A percentile compares a stretch with the other conserved stretches of the same genome.
These are phyloP conservation scores for Caenorhabditis macrosperma DNA, from an alignment of 2,888 invertebrate genomes.

Conservation along the genomic window DNA sequence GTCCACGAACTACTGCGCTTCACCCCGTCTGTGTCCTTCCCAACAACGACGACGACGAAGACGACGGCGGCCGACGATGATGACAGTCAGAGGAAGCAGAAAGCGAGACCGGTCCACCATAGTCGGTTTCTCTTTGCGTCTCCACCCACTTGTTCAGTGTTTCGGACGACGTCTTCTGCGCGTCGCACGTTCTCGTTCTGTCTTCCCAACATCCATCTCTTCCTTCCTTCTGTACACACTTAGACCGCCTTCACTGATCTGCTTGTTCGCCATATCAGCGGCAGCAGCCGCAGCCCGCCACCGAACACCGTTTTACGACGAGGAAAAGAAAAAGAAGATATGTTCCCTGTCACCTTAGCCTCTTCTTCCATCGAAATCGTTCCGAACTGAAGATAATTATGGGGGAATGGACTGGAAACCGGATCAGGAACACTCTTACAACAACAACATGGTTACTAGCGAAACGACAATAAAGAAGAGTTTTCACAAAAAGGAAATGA, in stretches of 20 bases:
- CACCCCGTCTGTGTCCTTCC: conserved; percentile 32
- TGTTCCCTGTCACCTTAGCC: conserved; percentile 49
- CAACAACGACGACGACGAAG: conserved; percentile 31
- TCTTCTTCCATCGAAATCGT: conserved; percentile 2
- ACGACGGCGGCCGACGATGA: conserved; percentile 27
- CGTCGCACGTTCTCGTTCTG: conserved; percentile 24
- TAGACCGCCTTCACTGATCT: conserved; percentile 45
- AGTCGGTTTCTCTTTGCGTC: conserved; percentile 52
- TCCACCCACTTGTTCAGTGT: conserved; percentile 43
- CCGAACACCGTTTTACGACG: conserved; percentile 45
- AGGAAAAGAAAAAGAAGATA: conserved; percentile 19
- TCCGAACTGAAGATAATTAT: conserved; percentile 22
- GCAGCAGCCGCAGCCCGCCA: too few species aligned
- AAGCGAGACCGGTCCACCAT: conserved; percentile 58
- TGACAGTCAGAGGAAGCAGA: conserved; percentile 38
- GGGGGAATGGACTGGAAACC: not conserved
- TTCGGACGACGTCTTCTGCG: conserved; percentile 27
- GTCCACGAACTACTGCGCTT: conserved; percentile 42
- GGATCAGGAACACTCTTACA: not conserved
- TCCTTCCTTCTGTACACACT: conserved; percentile 39
- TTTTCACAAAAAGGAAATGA: conserved; percentile 20
- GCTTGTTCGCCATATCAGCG: conserved; percentile 49
- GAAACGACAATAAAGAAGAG: not conserved
- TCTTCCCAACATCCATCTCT: conserved; percentile 32
- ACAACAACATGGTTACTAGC: not conserved